A percentile compares a stretch with the other conserved stretches of the same genome.
Conservation (phyloP, 1,140 invertebrate genomes). For the Trichonephila clavipes region DNA sequence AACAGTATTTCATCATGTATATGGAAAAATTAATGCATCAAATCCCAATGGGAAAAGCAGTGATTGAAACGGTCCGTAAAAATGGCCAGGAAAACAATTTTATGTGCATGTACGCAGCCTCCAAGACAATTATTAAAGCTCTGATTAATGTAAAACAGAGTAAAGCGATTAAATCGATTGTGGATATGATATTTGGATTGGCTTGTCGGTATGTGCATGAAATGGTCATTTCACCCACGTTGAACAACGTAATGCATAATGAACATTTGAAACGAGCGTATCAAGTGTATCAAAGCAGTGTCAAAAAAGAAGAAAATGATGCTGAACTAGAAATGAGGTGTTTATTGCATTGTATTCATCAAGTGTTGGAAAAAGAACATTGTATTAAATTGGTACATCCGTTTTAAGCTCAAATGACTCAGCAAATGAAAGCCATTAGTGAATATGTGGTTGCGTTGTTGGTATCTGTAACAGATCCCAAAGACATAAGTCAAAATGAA, state of each 20-base stretch:
- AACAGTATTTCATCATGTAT: constrained; percentile 11
- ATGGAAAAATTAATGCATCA: constrained; percentile 34
- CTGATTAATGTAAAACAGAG: background rate
- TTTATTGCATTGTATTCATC: too few species aligned
- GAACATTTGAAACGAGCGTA: background rate
- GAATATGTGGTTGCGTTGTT: too few species aligned
- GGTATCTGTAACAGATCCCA: too few species aligned
- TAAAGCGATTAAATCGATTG: background rate
- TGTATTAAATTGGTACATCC: too few species aligned
- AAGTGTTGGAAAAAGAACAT: too few species aligned
- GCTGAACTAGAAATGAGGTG: too few species aligned
- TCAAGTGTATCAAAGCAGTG: background rate
- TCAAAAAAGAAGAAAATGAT: background rate
- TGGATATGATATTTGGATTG: background rate
- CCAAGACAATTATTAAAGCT: background rate
- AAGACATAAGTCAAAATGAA: too few species aligned
- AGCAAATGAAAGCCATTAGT: too few species aligned
- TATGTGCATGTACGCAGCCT: constrained; percentile 17
- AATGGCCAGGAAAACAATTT: background rate
- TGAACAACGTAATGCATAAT: background rate
- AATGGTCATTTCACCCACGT: background rate
- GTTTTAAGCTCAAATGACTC: too few species aligned
- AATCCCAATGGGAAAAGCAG: background rate
- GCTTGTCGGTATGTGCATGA: background rate
- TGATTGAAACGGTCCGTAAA: background rate